Base-by-base conservation (phyloP, 2,113 vertebrate genomes). In the Anhinga rufa region DNA sequence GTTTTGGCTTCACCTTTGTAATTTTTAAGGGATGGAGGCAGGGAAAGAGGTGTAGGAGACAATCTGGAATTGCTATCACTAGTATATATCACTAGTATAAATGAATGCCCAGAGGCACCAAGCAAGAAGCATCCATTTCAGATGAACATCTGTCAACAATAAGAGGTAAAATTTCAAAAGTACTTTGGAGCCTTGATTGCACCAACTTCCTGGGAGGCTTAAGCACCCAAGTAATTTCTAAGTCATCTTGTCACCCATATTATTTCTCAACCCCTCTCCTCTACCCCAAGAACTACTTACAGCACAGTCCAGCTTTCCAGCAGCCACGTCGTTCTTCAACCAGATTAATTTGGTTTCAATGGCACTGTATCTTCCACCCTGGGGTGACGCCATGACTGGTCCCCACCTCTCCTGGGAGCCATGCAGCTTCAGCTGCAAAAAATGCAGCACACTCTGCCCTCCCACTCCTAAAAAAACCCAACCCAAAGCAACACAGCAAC, bases 111-210 rank as follows among this genome's bases (percentile, higher is more conserved):
- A 90, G 95, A 92, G 95, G 95, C 95, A 58, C 18, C 0, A 1
- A 86, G 94, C 51, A 88, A 93, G 90, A 92, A 96, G 76, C 90
- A 94, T 93, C 79, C 82, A 96, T 96, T 96, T 95, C 86, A 97
- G 92, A 93, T 1, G 22, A 95, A 95, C 93, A 94, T 95, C 95
- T 97, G 95, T 90, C 95, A 96, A 90, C 76, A 86, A 25, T 60
- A 92, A 94, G 79, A 88, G 85, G 85, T 74, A 90, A 92, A 77
- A 96, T 94, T 94, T 92, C 92, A n/a, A 4, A 88, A 93, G 81
- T 86, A 74, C 58, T 90, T 93, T 6, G 34, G 70, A 85, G n/a
- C 40, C 62, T n/a, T 6, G 16, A 86, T 22, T 58, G 66, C 58
- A 61, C 6, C 75, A 78, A 44, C 40, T 32, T 88, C 82, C 85